Percentiles rank a stretch among this genome's conserved stretches.
Conservation (phyloP, 2,113 vertebrate genomes). For the Actinemys pallida region DNA sequence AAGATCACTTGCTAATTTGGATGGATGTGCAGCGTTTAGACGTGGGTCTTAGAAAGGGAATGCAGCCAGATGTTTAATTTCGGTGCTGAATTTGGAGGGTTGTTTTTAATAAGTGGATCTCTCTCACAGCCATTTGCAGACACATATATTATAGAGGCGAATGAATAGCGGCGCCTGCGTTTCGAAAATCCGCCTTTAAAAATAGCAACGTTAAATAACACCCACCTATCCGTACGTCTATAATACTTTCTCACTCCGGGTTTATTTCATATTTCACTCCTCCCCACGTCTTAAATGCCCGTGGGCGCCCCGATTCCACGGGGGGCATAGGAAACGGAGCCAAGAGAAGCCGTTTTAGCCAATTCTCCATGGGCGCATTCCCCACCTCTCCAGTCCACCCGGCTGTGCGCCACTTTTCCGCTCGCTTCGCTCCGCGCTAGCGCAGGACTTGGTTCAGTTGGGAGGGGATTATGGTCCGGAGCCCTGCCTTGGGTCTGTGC, state of each 20-base stretch:
- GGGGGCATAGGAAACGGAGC: neutral
- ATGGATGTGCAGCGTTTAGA: neutral
- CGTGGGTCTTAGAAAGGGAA: neutral
- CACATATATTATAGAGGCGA: neutral
- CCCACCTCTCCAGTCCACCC: neutral
- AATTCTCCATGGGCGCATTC: neutral
- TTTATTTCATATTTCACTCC: neutral
- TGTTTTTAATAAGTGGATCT: neutral
- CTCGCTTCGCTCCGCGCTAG: neutral
- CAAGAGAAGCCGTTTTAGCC: neutral
- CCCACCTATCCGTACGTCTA: neutral
- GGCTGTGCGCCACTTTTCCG: no score
- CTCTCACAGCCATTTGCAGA: neutral
- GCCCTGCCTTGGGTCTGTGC: neutral
- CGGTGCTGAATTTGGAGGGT: neutral
- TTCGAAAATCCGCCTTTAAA: neutral
- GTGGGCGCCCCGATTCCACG: no score
- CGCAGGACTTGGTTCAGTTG: neutral
- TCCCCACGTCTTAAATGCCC: neutral
- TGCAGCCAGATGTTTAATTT: neutral
- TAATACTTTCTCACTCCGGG: neutral
- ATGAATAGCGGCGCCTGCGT: neutral
- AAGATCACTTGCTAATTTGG: neutral
- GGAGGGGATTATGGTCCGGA: neutral
- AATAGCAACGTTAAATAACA: neutral